Conservation (phyloP, 2,888 invertebrate species). For the Empis livida region DNA sequence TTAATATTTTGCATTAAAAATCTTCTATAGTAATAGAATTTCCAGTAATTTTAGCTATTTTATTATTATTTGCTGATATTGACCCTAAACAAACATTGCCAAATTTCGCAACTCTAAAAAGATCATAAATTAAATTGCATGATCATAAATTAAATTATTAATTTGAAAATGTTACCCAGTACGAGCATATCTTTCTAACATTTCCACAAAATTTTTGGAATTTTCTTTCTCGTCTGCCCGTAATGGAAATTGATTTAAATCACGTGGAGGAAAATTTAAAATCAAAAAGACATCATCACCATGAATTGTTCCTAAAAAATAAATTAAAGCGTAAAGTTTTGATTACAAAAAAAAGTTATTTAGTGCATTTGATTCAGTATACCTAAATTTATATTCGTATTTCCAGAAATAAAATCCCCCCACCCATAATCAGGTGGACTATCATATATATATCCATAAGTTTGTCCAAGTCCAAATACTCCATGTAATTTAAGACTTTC, state of each 20-base stretch:
- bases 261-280: background rate
- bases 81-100: too few relatives aligned
- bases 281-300: slow-evolving; percentile 1
- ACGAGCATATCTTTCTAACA: background rate
- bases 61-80: too few relatives aligned
- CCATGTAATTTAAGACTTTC: background rate
- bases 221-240: background rate
- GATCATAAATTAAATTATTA: too few relatives aligned
- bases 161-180: background rate
- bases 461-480: background rate
- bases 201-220: background rate
- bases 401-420: background rate
- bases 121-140: too few relatives aligned
- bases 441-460: background rate
- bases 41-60: too few relatives aligned
- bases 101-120: too few relatives aligned
- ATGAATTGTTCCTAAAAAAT: background rate
- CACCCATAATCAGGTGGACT: background rate
- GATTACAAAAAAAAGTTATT: too few relatives aligned
- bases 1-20: too few relatives aligned
- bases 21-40: too few relatives aligned
- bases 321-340: background rate
- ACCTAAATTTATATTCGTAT: background rate
- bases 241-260: background rate
- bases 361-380: too few relatives aligned